Base-by-base conservation (phyloP, 2,888 invertebrate genomes). In the Napeogenes sylphis region DNA sequence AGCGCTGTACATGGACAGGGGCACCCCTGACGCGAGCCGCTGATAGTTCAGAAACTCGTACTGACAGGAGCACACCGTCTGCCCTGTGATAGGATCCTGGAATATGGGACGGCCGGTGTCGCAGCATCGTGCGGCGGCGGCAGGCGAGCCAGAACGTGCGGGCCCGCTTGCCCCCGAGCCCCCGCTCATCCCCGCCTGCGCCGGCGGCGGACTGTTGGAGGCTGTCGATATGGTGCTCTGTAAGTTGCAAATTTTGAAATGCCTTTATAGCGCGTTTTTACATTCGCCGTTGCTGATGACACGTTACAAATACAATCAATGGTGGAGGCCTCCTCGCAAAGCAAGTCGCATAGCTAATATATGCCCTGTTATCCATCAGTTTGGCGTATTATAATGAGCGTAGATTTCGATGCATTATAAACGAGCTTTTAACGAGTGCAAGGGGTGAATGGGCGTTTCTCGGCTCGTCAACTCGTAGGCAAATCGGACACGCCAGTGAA, bases 41-140 rank as follows among this genome's bases (percentile, higher is more conserved):
- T 96, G 96, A 91, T 96, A 96, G 88, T 94, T 94, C 76, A 97
- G 93, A 75, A 97, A 93, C 90, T 96, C 96, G 90, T 96, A 96
- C 86, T 97, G 97, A 87, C 97, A 97, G 76, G 96, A 96, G 91
- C 97, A 97, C 69, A 97, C 94, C 62, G 95, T 96, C 87, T 96
- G 96, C 61, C 97, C 96, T 73, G 96, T 96, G 73, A 96, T 92
- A 55, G 97, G 97, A 87, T 97, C 97, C 81, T 96, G 96, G 91
- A 96, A 96, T 82, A 97, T 94, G 70, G 97, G 95, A 77, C 97
- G 93, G 71, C 97, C 97, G 71, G 97, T 96, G 91, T 98, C 97
- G 91, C 98, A 97, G 91, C 98, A 97, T 76, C 96, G 89, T 68
- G 92, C 89, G 71, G 92, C 90, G 62, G 92, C 82, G 65, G 91